Conservation (phyloP, 2,797 vertebrate species). For the Hapalemur alaotrensis region DNA sequence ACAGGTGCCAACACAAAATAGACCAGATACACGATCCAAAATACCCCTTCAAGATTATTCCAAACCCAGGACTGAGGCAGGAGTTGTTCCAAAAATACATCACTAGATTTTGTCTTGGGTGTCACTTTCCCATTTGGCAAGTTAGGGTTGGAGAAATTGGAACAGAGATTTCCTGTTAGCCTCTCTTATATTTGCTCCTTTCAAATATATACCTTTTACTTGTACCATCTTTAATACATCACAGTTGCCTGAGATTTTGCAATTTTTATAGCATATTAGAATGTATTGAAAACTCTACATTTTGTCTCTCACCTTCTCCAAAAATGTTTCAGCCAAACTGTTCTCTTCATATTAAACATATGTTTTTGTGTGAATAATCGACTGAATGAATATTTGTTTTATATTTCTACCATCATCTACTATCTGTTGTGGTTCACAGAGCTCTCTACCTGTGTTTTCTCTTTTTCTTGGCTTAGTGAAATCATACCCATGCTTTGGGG, state of each 20-base stretch:
- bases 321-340: background rate
- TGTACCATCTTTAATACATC: background rate
- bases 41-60: conserved; percentile 59
- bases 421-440: background rate
- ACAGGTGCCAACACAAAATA: conserved; percentile 68
- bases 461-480: background rate
- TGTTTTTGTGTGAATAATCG: background rate
- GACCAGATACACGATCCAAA: conserved; percentile 68
- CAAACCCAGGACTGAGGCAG: conserved; percentile 53
- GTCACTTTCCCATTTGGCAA: conserved; percentile 70
- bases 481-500: background rate
- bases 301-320: background rate
- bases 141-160: conserved; percentile 23
- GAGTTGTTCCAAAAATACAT: conserved; percentile 69
- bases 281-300: background rate
- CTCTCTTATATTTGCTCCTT: background rate
- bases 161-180: conserved; percentile 58
- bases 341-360: conserved; percentile 12
- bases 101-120: conserved; percentile 63
- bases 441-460: background rate
- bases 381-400: background rate
- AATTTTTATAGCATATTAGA: background rate
- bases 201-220: conserved; percentile 9
- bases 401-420: background rate
- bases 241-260: background rate